These are phyloP conservation scores for Brachyhypopomus gauderio DNA, from an alignment of 2,113 vertebrate genomes.

Conservation along the genomic window DNA sequence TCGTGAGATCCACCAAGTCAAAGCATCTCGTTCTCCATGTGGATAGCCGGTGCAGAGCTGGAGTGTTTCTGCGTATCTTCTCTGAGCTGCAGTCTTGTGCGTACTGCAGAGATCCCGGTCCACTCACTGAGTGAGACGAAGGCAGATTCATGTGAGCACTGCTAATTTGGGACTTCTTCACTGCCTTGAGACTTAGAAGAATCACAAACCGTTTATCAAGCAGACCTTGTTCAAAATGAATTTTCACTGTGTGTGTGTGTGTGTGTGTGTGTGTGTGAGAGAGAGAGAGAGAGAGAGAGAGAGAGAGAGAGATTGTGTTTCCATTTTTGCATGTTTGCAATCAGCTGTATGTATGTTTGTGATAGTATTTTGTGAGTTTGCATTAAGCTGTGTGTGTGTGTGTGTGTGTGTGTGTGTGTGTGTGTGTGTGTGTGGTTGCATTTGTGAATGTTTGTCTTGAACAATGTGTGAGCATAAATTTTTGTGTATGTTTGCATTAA, in stretches of 20 bases:
- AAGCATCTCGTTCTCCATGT: background rate
- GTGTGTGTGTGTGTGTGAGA: too few species aligned
- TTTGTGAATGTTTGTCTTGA: background rate
- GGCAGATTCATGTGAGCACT: background rate
- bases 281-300: too few species aligned
- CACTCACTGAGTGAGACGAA: background rate
- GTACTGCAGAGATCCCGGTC: constrained; percentile 7
- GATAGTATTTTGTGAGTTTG: too few species aligned
- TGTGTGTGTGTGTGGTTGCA: too few species aligned
- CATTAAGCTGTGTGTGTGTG: constrained; percentile 8
- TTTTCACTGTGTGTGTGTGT: constrained; percentile 9
- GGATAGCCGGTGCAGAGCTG: background rate
- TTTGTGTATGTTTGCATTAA: background rate
- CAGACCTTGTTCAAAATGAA: constrained; percentile 29
- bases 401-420: background rate
- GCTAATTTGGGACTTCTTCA: constrained; percentile 8
- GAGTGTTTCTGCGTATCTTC: background rate
- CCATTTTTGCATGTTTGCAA: background rate
- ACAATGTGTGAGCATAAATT: too few species aligned
- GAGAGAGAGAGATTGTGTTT: too few species aligned
- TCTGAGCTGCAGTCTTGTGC: constrained; percentile 15
- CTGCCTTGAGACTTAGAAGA: constrained; percentile 1
- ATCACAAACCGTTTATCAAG: constrained; percentile 26
- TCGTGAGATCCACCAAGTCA: too few species aligned
- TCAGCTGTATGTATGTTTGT: background rate